A percentile compares a stretch with the other conserved stretches of the same genome.
These are phyloP conservation scores for Oopsacas minuta DNA, from an alignment of 37 sponge, comb jelly and placozoan species.

Conservation along the genomic window DNA sequence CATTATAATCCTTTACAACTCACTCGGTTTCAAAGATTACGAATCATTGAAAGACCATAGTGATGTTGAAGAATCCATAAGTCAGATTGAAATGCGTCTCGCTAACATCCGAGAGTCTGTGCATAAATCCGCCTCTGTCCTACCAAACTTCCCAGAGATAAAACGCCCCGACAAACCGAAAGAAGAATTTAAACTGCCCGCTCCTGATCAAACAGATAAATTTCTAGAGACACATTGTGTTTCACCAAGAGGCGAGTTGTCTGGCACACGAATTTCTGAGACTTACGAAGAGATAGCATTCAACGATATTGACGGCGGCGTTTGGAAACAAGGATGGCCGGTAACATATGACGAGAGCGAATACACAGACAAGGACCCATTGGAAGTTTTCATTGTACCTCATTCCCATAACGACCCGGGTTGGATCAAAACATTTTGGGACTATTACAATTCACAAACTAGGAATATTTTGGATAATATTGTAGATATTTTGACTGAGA, in stretches of 20 bases:
- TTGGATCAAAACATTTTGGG: conserved; percentile 68
- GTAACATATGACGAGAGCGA: conserved; percentile 34
- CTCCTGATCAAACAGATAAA: neutral
- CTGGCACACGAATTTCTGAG: conserved; percentile 27
- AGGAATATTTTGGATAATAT: conserved; percentile 53
- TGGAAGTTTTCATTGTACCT: conserved; percentile 72
- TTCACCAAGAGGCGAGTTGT: neutral
- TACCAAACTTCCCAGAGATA: neutral
- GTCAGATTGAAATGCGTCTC: neutral
- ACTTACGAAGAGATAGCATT: conserved; percentile 47
- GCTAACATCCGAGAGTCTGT: neutral
- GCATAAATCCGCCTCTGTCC: neutral
- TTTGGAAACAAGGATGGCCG: conserved; percentile 83
- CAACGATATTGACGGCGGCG: conserved; percentile 64
- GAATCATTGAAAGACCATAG: neutral
- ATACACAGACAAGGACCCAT: conserved; percentile 27
- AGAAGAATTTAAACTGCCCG: neutral
- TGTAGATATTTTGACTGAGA: conserved; percentile 31
- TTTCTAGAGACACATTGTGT: neutral
- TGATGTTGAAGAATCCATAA: neutral
- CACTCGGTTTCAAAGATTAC: neutral
- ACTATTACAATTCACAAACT: conserved; percentile 56
- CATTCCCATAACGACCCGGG: conserved; percentile 95
- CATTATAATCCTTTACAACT: neutral
- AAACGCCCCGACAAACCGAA: no score